Conservation (phyloP, 92 coral and sea anemone genomes). For the Meandrina meandrites region DNA sequence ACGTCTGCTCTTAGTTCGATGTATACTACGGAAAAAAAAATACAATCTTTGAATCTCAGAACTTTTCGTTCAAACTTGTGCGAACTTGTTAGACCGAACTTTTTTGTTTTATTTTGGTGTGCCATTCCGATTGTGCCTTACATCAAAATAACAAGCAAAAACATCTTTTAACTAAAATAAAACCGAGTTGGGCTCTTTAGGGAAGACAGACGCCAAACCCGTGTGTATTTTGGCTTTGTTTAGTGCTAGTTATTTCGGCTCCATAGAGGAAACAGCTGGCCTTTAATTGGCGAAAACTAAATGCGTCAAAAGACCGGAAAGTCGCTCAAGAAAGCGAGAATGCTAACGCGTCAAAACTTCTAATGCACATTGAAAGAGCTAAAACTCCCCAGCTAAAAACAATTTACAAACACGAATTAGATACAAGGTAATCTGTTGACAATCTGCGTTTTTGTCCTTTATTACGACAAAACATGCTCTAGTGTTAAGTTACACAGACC, state of each 20-base stretch:
- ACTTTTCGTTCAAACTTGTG: neutral
- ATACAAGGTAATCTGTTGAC: constrained; percentile 38
- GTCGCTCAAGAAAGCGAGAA: constrained; percentile 38
- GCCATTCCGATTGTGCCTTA: neutral
- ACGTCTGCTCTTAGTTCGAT: neutral
- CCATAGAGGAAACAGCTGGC: constrained; percentile 46
- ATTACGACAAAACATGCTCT: constrained; percentile 28
- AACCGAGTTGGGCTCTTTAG: neutral
- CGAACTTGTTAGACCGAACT: too few relatives aligned
- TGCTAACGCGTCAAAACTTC: constrained; percentile 36
- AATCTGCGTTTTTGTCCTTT: constrained; percentile 31
- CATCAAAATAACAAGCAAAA: neutral
- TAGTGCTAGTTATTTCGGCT: constrained; percentile 32
- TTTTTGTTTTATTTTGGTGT: neutral
- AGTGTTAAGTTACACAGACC: constrained; percentile 44
- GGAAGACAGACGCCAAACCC: constrained; percentile 1
- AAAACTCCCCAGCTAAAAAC: constrained; percentile 38
- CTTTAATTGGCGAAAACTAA: constrained; percentile 61
- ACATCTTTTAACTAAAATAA: neutral
- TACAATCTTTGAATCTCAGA: neutral
- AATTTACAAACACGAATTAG: constrained; percentile 36
- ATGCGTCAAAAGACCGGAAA: constrained; percentile 70
- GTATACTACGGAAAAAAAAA: neutral
- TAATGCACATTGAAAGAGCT: constrained; percentile 37
- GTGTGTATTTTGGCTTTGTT: constrained; percentile 15